These are phyloP conservation scores for Tetrapedia diversipes DNA, from an alignment of 2,888 invertebrate species.

Conservation along the genomic window DNA sequence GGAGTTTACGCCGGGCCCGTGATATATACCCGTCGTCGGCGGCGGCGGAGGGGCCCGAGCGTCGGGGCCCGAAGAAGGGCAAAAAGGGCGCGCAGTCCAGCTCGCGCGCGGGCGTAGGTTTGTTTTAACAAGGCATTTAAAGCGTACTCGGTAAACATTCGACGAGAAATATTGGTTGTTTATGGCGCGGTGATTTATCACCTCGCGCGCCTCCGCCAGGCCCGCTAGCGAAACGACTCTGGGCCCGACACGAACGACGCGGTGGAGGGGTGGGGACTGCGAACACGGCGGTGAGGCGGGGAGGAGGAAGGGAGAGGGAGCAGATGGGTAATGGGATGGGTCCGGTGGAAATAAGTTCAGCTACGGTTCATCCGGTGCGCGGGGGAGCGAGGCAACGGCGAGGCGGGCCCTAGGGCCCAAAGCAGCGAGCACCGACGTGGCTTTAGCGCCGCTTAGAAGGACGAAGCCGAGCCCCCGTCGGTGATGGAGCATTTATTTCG, in stretches of 20 bases:
- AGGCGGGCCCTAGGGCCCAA: slow-evolving; percentile 34
- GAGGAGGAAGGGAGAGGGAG: slow-evolving; percentile 6
- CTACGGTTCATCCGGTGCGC: slow-evolving; percentile 69
- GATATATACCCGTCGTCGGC: slow-evolving; percentile 69
- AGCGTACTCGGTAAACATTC: slow-evolving; percentile 83
- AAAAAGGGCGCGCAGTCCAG: slow-evolving; percentile 69
- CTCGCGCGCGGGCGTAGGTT: slow-evolving; percentile 80
- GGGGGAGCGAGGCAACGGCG: slow-evolving; percentile 48
- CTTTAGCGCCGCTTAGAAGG: slow-evolving; percentile 70
- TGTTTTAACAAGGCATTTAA: slow-evolving; percentile 83
- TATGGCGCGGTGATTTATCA: slow-evolving; percentile 82
- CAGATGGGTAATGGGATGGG: slow-evolving; percentile 57
- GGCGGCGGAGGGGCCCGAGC: slow-evolving; percentile 37
- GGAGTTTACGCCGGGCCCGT: slow-evolving; percentile 69
- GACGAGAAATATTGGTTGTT: slow-evolving; percentile 82
- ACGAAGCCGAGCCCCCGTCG: slow-evolving; percentile 31
- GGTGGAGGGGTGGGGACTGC: not conserved
- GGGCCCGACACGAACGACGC: slow-evolving; percentile 23
- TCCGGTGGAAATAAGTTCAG: slow-evolving; percentile 74
- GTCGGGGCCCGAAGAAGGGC: slow-evolving; percentile 46
- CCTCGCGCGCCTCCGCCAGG: slow-evolving; percentile 72
- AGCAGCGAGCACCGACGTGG: slow-evolving; percentile 39
- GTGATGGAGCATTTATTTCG: slow-evolving; percentile 61
- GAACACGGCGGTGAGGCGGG: not conserved
- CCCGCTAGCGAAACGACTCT: slow-evolving; percentile 64